Base-by-base conservation (phyloP, 2,888 invertebrate genomes). In the Ectobius pallidus region DNA sequence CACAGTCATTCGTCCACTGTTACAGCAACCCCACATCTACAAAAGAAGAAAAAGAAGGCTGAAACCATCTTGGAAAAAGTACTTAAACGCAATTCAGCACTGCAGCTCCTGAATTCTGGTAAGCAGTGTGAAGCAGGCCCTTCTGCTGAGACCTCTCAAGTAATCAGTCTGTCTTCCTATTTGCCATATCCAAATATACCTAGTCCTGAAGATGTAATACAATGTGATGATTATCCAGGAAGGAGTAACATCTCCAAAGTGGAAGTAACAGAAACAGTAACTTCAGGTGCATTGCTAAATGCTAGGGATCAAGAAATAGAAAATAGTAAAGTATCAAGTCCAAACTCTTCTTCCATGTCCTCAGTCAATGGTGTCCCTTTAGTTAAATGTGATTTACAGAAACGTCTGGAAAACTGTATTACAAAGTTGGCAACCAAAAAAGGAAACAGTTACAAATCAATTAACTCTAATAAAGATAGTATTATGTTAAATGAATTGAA, bases 371-470 rank as follows among this genome's bases (percentile, higher is more conserved):
- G 75, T 72, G 42, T 75, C 32, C 73, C 71, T 42, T 72, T 77
- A 61, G 74, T 74, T 11, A 77, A 75, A 75, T 76, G 76, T 73
- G 77, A 77, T 73, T 69, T 77, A 20, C 77, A 78, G 74, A 71
- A 76, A 72, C 72, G 78, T 42, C 65, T 78, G n/a, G 77, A 77
- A 77, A 77, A 76, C 70, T 78, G 77, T 71, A 76, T 78, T 32
- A 70, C 75, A 32, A 77, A 76, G 42, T 72, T 78, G 25, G 67
- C 62, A 20, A n/a, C n/a, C n/a, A n/a, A n/a, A n/a, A n/a, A n/a
- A n/a, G n/a, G n/a, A n/a, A n/a, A n/a, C n/a, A n/a, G n/a, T n/a
- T n/a, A n/a, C n/a, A n/a, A 49, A 32, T 27, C 27, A 34, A 49
- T 25, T 44, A 32, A 22, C 30, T 30, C 71, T 18, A 71, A 39